Conservation (phyloP, 2,113 vertebrate genomes). For the Elaphurus davidianus region DNA sequence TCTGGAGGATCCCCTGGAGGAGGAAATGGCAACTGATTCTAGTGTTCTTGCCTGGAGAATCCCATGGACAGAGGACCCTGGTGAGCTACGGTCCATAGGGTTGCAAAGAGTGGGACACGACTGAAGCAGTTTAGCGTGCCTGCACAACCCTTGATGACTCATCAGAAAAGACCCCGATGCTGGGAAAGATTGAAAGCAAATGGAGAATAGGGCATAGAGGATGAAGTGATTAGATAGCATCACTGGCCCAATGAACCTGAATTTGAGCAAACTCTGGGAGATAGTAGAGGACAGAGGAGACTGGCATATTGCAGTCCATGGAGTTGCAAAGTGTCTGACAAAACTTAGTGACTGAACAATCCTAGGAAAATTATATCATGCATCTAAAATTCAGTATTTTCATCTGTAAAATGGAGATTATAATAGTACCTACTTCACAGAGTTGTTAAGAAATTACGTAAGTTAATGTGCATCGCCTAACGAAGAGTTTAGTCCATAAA, state of each 20-base stretch:
- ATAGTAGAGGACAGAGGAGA: background rate
- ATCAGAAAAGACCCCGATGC: background rate
- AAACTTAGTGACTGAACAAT: background rate
- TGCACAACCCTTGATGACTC: background rate
- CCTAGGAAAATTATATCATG: background rate
- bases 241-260: background rate
- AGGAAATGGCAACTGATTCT: background rate
- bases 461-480: background rate
- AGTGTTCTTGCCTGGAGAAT: background rate
- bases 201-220: background rate
- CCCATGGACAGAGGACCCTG: background rate
- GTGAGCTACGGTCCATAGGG: background rate
- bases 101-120: background rate
- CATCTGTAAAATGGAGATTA: background rate
- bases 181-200: background rate
- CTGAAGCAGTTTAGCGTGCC: background rate
- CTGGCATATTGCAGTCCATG: background rate
- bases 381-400: background rate
- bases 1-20: background rate
- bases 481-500: background rate
- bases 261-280: background rate
- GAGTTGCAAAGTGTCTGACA: background rate
- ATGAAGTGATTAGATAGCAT: background rate
- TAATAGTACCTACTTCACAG: background rate
- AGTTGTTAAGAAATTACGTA: background rate